Evolutionary conservation across 2,888 invertebrate genomes (phyloP).

Genomic region (Sarcophaga carnaria): DNA sequence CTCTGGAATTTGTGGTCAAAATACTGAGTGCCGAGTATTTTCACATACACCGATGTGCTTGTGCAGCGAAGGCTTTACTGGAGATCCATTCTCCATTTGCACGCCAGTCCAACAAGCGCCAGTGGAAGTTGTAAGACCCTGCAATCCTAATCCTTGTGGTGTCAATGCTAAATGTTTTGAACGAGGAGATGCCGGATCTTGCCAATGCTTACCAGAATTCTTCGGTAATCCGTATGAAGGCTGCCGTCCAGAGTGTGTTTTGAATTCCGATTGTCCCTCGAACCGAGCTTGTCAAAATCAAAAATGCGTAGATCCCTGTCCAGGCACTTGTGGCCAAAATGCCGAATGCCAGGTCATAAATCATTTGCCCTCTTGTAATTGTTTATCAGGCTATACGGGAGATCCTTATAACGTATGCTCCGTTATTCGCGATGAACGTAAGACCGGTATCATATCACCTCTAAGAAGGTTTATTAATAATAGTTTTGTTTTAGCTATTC

Average conservation of each 20-base stretch:
- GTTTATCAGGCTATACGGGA: constrained; percentile 85
- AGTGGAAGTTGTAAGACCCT: constrained; percentile 80
- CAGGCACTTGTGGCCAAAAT: constrained; percentile 85
- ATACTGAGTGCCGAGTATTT: constrained; percentile 84
- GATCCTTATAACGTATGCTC: constrained; percentile 87
- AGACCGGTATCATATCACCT: constrained; percentile 73
- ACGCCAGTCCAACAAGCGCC: constrained; percentile 81
- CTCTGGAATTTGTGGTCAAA: constrained; percentile 84
- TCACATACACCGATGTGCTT: constrained; percentile 85
- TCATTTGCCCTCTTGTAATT: constrained; percentile 86
- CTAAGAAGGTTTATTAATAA: background rate
- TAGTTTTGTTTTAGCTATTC: constrained; percentile 79
- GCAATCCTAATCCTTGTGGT: constrained; percentile 84
- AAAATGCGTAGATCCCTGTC: constrained; percentile 86
- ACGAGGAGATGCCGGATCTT: constrained; percentile 88
- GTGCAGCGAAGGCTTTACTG: constrained; percentile 84
- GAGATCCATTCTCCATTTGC: constrained; percentile 84
- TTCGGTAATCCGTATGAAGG: constrained; percentile 90
- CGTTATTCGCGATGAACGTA: constrained; percentile 82
- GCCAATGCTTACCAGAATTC: constrained; percentile 87
- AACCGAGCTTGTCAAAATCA: constrained; percentile 86
- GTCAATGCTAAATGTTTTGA: constrained; percentile 89
- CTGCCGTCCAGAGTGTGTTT: constrained; percentile 86
- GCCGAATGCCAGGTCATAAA: constrained; percentile 86
- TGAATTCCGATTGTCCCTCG: constrained; percentile 86